Evolutionary conservation across 2,888 invertebrate species (phyloP), one percentile per base, ranked within the genome.

Genomic region (Chymomyza amoena): DNA sequence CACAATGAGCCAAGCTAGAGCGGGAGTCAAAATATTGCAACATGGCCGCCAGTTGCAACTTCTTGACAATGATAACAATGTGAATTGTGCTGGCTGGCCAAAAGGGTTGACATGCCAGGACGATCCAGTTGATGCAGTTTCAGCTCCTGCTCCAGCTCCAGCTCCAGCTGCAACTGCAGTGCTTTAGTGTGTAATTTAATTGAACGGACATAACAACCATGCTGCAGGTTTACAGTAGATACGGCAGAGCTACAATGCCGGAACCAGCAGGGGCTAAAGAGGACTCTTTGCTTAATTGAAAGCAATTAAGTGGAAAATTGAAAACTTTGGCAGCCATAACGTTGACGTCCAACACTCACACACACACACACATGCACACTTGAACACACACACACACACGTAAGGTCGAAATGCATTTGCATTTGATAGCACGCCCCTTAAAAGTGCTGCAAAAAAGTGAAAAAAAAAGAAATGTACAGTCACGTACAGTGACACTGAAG

Each of bases 251-350:
- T 13, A 45, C 39, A 13, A 45, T 45, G 13, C 4, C 64, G 54
- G 54, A 54, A 54, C 36, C 64, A 64, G 51, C 61, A 70, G 74
- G 74, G 76, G 78, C 84, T 84, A 87, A 84, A 84, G 84, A 84
- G 84, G 73, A 80, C 84, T 84, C 84, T 84, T 87, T 85, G 87
- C 88, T 87, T 84, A 84, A 84, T 84, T 84, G 84, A 84, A 84
- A 84, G 88, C 84, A 84, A 84, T 84, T 84, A 84, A 84, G 84
- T 85, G 84, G 87, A 84, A 84, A 84, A 84, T 84, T 84, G 84
- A 84, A 84, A 84, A 84, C 84, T 84, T 84, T 84, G 84, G 86
- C 86, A 81, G 86, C 80, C 86, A 84, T 87, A 84, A 87, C 85
- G 82, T 82, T 82, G 84, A 81, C 82, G 81, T 84, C 82, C 79